Percentiles rank a stretch among this genome's conserved stretches.
Conservation (phyloP, 2,113 vertebrate species). For the Eretmochelys imbricata region DNA sequence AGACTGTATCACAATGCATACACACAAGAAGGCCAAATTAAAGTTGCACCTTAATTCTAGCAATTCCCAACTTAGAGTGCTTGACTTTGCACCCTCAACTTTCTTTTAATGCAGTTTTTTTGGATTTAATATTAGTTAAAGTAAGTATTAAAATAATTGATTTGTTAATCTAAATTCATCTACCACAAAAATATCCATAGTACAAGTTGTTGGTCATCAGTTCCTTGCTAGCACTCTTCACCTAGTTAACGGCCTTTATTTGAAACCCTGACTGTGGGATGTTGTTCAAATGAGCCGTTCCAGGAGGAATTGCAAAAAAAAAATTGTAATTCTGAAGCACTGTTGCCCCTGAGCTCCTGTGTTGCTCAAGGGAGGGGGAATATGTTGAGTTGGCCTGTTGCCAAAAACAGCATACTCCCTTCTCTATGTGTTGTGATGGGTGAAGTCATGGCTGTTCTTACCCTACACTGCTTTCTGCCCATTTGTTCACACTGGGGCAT, state of each 20-base stretch:
- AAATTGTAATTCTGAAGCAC: not conserved
- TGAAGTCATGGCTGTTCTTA: not conserved
- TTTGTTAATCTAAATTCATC: not conserved
- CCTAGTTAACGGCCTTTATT: not conserved
- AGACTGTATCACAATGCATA: not conserved
- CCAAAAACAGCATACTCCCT: not conserved
- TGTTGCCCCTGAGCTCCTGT: not conserved
- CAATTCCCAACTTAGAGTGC: not conserved
- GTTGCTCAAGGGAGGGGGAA: not conserved
- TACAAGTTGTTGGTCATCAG: not conserved
- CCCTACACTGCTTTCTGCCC: not conserved
- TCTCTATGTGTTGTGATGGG: accelerated
- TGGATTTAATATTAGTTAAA: not conserved
- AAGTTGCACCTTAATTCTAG: not conserved
- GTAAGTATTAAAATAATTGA: not conserved
- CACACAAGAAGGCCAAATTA: not conserved
- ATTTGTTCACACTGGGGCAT: not conserved
- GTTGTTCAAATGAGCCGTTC: not conserved
- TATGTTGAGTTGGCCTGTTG: not conserved
- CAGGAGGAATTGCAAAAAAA: not conserved
- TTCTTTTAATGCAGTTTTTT: not conserved
- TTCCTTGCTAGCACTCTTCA: not conserved
- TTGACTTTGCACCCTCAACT: not conserved
- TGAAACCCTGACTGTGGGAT: not conserved
- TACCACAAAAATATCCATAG: not conserved